Evolutionary conservation across 1,140 invertebrate species (phyloP).

Genomic region (Theocolax elegans): DNA sequence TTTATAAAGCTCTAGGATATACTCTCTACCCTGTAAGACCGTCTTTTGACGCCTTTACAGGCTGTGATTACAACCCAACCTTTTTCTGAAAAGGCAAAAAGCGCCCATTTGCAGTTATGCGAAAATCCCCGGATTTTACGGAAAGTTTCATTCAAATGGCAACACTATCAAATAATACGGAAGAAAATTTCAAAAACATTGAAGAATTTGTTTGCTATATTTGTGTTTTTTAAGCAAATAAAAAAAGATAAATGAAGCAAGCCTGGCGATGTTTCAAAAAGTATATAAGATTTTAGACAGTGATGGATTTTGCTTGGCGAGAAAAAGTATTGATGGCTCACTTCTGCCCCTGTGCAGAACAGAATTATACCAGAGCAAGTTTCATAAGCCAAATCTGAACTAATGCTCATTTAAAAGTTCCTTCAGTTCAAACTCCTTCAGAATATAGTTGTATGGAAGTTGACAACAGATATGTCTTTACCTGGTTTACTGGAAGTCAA

Average conservation of each 20-base stretch:
- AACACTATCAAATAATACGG: neutral
- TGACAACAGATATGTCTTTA: neutral
- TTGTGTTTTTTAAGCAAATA: slow-evolving; percentile 10
- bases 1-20: slow-evolving; percentile 50
- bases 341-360: neutral
- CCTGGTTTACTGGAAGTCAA: slow-evolving; percentile 1
- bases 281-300: neutral
- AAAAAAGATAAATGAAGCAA: slow-evolving; percentile 30
- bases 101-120: slow-evolving; percentile 43
- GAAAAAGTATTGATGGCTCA: slow-evolving; percentile 7
- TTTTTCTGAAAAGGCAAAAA: slow-evolving; percentile 53
- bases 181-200: slow-evolving; percentile 3
- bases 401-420: neutral
- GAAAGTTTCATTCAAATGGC: neutral
- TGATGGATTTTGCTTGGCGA: neutral
- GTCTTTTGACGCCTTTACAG: slow-evolving; percentile 59
- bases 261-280: slow-evolving; percentile 16
- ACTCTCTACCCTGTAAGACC: slow-evolving; percentile 48
- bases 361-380: slow-evolving; percentile 1
- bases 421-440: neutral
- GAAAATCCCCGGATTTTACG: slow-evolving; percentile 34
- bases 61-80: slow-evolving; percentile 60
- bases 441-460: slow-evolving; percentile 1
- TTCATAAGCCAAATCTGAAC: neutral
- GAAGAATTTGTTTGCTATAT: slow-evolving; percentile 40